Percentiles rank a stretch among this genome's conserved stretches.
These are phyloP conservation scores for Trimorus sp. DNA, from an alignment of 2,888 invertebrate genomes.

Conservation along the genomic window DNA sequence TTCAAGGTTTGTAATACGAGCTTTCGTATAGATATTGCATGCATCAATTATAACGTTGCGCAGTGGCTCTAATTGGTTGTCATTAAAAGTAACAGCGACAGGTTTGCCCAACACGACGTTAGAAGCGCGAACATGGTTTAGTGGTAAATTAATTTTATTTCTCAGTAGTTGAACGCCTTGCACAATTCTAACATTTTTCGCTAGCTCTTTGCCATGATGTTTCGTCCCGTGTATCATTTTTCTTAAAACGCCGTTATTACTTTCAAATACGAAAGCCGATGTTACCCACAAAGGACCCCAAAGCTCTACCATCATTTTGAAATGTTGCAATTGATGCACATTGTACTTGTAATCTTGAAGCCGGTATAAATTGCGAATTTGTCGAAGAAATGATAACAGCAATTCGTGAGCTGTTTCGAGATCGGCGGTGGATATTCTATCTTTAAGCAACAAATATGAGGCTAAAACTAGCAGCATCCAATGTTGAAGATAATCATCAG, in stretches of 20 bases:
- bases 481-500: constrained; percentile 16
- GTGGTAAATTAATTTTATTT: background rate
- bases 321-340: constrained; percentile 61
- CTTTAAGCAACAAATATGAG: background rate
- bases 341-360: constrained; percentile 65
- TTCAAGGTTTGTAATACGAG: background rate
- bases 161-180: constrained; percentile 11
- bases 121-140: background rate
- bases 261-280: constrained; percentile 27
- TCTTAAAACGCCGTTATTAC: constrained; percentile 10
- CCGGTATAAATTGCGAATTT: constrained; percentile 51
- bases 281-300: constrained; percentile 27
- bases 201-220: constrained; percentile 16
- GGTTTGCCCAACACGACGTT: background rate
- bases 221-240: constrained; percentile 25
- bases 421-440: constrained; percentile 12
- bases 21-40: background rate
- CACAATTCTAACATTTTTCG: background rate
- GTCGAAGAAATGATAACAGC: constrained; percentile 61
- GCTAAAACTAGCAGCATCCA: constrained; percentile 24
- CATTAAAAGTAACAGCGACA: background rate
- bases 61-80: constrained; percentile 5
- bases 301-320: background rate
- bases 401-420: constrained; percentile 40
- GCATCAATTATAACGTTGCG: background rate